phyloP scores from a whole-genome alignment of 2,113 vertebrate genomes.

The Microcebus tavaratra region DNA sequence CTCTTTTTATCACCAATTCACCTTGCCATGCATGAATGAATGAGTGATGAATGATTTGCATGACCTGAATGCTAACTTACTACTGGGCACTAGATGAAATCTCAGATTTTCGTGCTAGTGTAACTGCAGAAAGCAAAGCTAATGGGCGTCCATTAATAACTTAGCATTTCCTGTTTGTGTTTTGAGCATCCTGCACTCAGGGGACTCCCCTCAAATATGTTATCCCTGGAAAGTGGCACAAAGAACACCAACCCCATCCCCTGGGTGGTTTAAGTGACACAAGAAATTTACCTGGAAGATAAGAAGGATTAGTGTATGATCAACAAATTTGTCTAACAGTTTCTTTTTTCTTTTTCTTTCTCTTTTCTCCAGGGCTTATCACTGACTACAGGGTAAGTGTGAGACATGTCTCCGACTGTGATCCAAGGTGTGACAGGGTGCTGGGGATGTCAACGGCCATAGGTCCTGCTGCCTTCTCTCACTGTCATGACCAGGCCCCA shows the following conservation, averaged over 20 bases:
- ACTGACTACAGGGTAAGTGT: constrained; percentile 97
- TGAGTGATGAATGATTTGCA: not conserved
- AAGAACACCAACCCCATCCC: too few relatives aligned
- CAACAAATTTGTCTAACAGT: not conserved
- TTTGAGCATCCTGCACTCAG: not conserved
- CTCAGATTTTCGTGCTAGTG: not conserved
- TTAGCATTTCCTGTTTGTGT: not conserved
- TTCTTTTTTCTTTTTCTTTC: constrained; percentile 46
- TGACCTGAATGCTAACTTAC: not conserved
- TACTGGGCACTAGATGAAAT: not conserved
- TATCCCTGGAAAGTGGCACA: not conserved
- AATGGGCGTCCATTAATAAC: not conserved
- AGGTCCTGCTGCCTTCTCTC: fast-evolving
- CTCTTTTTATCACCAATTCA: not conserved
- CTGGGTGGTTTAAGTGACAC: not conserved
- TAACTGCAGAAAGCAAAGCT: not conserved
- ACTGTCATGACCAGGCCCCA: not conserved
- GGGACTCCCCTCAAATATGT: not conserved
- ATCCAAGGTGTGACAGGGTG: fast-evolving
- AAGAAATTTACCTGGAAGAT: not conserved
- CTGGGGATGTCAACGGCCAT: fast-evolving
- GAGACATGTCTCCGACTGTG: fast-evolving
- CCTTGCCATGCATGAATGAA: not conserved
- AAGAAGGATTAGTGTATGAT: not conserved
- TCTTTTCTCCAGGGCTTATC: constrained; percentile 89